phyloP scores from a whole-genome alignment of 2,113 vertebrate species.

The Xiphophorus couchianus region DNA sequence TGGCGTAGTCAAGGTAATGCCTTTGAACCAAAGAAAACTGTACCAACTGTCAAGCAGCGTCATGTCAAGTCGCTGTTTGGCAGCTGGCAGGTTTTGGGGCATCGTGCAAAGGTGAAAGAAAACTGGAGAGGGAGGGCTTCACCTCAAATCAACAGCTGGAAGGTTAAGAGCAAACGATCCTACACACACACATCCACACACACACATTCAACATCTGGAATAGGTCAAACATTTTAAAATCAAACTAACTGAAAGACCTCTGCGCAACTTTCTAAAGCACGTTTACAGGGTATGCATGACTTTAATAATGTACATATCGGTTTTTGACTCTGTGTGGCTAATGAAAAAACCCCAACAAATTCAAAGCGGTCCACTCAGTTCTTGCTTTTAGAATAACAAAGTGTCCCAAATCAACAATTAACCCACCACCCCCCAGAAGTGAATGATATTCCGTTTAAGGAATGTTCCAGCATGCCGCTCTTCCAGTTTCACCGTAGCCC shows the following conservation, averaged over 20 bases:
- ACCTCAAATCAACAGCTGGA: neutral
- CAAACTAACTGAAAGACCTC: neutral
- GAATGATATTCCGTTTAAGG: neutral
- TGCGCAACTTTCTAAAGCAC: too few species aligned
- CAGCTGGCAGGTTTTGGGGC: too few species aligned
- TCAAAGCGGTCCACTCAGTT: neutral
- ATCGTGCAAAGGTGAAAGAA: neutral
- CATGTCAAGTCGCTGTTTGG: too few species aligned
- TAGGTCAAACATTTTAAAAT: neutral
- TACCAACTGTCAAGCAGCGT: too few species aligned
- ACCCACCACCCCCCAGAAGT: too few species aligned
- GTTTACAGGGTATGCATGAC: too few species aligned
- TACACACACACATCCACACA: neutral
- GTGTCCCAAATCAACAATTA: too few species aligned
- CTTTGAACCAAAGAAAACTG: neutral
- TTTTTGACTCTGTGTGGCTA: too few species aligned
- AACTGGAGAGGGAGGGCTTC: neutral
- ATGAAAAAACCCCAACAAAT: too few species aligned
- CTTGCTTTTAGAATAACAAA: neutral
- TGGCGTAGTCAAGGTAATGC: neutral
- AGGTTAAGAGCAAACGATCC: neutral
- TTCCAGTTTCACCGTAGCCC: conserved; percentile 37
- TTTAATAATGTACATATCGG: too few species aligned
- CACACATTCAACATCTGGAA: neutral
- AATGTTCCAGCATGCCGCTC: conserved; percentile 37